Evolutionary conservation across 53 echinoderm and acorn worm species (phyloP).

Genomic region (Luidia sarsii): DNA sequence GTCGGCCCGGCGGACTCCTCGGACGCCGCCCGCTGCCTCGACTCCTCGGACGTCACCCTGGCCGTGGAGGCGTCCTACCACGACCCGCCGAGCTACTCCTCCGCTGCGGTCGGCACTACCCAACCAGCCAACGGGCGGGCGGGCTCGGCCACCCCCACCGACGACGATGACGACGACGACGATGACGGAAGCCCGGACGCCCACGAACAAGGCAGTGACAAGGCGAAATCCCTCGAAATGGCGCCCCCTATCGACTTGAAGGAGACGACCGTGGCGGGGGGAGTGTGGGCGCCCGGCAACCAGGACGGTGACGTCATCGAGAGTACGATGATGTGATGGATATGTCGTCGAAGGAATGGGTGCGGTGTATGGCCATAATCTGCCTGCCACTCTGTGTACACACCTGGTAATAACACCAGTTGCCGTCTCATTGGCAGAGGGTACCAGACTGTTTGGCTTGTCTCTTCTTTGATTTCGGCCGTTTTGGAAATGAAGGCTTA

Average conservation of each 20-base stretch:
- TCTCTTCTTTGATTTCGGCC: no score
- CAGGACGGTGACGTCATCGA: conserved; percentile 27
- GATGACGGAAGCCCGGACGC: not conserved
- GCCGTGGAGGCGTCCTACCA: conserved; percentile 42
- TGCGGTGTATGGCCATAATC: no score
- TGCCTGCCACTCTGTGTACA: no score
- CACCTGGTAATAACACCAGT: no score
- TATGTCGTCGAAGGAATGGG: no score
- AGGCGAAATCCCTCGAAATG: not conserved
- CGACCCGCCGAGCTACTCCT: conserved; percentile 32
- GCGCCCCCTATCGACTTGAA: conserved; percentile 40
- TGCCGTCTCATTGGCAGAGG: no score
- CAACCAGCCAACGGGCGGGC: not conserved
- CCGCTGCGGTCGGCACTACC: not conserved
- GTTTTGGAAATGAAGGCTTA: no score
- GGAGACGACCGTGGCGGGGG: not conserved
- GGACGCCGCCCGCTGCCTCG: not conserved
- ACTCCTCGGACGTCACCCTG: conserved; percentile 35
- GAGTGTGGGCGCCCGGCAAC: not conserved
- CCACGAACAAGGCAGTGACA: not conserved
- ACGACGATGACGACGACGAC: conserved; percentile 3
- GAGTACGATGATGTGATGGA: conserved; percentile 41
- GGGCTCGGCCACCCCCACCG: not conserved
- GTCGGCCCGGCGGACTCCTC: not conserved
- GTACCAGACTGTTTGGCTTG: no score